Evolutionary conservation across 2,888 invertebrate genomes (phyloP), one percentile per base, ranked within the genome.

Genomic region (Asteroscopus sphinx): DNA sequence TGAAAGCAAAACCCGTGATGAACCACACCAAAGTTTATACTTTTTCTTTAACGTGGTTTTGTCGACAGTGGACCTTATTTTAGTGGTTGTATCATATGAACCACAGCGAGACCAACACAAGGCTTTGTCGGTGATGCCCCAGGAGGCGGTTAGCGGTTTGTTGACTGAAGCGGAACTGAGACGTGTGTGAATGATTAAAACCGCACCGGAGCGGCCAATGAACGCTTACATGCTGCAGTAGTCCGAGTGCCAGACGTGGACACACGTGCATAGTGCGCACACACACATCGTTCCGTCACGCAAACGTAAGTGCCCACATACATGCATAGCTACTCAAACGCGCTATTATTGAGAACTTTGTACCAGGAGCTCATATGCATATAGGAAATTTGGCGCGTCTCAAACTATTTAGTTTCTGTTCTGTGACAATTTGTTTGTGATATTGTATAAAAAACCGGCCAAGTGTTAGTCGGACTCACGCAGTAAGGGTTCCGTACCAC

Each of bases 151-250:
- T 45, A 48, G 47, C 54, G 47, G 48, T 69, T 25, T 46, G 56
- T 56, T 57, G 42, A 48, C 58, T 46, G 40, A 16, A 36, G 39
- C 32, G 44, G 46, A 56, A 49, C 44, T 53, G 44, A 57, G 41
- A 49, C 36, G 49, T 58, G 35, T 44, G 63, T 45, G 47, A 68
- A 68, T 68, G 44, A 54, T 56, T 70, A 54, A 67, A 68, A 48
- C 53, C 40, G 17, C 52, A 37, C 42, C 16, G 16, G 21, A 26
- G 48, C 52, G 41, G 44, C 47, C 58, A 62, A 53, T 59, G 68
- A 17, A 44, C 28, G 44, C 55, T 37, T n/a, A n/a, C n/a, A n/a
- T n/a, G n/a, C n/a, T n/a, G n/a, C n/a, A n/a, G n/a, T n/a, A 30
- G 40, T 40, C 55, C 40, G 49, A 40, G 61, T 42, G 47, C 37